Base-by-base conservation (phyloP, 1,140 invertebrate genomes). In the Heliconius melpomene region DNA sequence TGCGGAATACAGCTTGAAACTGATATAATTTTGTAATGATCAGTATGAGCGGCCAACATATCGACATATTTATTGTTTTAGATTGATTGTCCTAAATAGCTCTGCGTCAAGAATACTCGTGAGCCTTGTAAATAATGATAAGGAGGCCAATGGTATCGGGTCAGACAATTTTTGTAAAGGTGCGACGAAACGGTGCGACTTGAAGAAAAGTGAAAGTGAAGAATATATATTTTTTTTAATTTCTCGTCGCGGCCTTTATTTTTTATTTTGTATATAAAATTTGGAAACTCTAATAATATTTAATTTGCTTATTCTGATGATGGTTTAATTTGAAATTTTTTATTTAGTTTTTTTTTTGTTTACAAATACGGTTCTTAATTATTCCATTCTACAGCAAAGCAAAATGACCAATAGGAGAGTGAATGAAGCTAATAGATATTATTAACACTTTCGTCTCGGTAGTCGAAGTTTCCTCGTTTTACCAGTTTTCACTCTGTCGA, bases 161-260 rank as follows among this genome's bases (percentile, higher is more conserved):
- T 80, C 75, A 80, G 73, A 74, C 75, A 77, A 80, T 80, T 80
- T 36, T 80, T 75, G 79, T 76, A 76, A 77, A 80, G 70, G 23
- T 72, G 74, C 66, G 75, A 75, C 29, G 70, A 72, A 72, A 38
- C 32, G 54, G 57, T 80, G 26, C 36, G 71, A 77, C 70, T 20
- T 57, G 54, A 75, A 52, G 79, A 81, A 89, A 86, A 92, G 91
- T 92, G 91, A 92, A 92, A 92, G 90, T 86, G 88, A 73, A 83
- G 82, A 85, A 46, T 46, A 88, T 82, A 72, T 82, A 84, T 79
- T 90, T 88, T 32, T 29, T 86, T 85, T 87, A 85, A 82, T 88
- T 87, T 38, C 76, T 80, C 75, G 29, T 79, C 60, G 46, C 23
- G 26, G 70, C 52, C 29, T 50, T 77, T 72, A 13, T 72, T n/a